Base-by-base conservation (phyloP, 2,888 invertebrate genomes). In the Azorinus chamasolen region DNA sequence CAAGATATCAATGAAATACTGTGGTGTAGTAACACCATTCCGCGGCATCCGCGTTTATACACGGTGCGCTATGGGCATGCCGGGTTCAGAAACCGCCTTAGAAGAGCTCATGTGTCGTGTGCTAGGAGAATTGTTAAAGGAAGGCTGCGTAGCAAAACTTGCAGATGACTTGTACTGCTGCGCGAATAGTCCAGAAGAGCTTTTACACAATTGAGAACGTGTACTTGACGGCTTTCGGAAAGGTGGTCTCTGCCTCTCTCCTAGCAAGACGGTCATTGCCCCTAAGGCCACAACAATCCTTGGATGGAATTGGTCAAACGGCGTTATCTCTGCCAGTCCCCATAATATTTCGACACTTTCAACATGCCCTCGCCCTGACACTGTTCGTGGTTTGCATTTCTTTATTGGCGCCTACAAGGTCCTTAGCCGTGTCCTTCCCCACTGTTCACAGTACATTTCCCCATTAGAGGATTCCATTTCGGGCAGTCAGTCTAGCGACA, bases 21-120 rank as follows among this genome's bases (percentile, higher is more conserved):
- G 79, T 53, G 76, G 79, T 4, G 76, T 86, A 10, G 71, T 53
- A 2, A 82, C 79, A 14, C 80, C 70, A 27, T 68, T 41, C 27
- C 41, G 57, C 10, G 81, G 80, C 0, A 62, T 71, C 2, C 53
- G 70, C 1, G 79, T 70, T 8, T 81, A 82, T n/a, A 53, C 75
- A n/a, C 20, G 80, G 18, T 69, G 72, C 37, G 83, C 83, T 1
- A 84, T 85, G 80, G 84, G 83, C 12, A 85, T 85, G 84, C 84
- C 83, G 3, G 83, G 83, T 3, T 82, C 85, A 12, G 80, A 87
- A 54, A 87, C 84, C 3, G 76, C 79, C 1, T 25, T 78, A n/a
- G 84, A 84, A 41, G 84, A 85, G 43, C 48, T 86, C 2, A 79
- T 77, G 64, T 68, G 63, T 41, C 62, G 63, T 16, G 68, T 83